Evolutionary conservation across 2,888 invertebrate genomes (phyloP).

Genomic region (Microplitis manilae): DNA sequence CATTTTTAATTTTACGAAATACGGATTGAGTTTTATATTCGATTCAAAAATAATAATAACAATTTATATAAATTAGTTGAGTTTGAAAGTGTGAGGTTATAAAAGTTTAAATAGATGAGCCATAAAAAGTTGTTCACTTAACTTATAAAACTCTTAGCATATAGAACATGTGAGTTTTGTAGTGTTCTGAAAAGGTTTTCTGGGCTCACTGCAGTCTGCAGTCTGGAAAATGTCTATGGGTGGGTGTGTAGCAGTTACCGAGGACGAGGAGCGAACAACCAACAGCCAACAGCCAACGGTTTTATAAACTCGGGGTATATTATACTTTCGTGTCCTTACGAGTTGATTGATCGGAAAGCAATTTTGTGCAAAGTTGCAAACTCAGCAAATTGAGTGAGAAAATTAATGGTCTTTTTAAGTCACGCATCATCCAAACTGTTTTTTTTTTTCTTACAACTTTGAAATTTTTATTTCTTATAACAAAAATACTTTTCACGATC

Average conservation of each 20-base stretch:
- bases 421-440: constrained; percentile 7
- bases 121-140: constrained; percentile 13
- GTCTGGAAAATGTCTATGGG: neutral
- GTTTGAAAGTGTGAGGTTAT: neutral
- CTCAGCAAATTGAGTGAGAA: constrained; percentile 29
- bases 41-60: no score
- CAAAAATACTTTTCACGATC: no score
- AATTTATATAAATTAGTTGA: no score
- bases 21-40: no score
- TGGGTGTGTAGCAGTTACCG: no score
- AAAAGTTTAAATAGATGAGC: neutral
- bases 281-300: neutral
- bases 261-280: no score
- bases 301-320: neutral
- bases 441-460: neutral
- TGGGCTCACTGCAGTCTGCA: neutral
- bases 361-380: constrained; percentile 31
- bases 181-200: neutral
- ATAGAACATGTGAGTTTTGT: neutral
- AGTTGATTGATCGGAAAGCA: constrained; percentile 33
- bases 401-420: constrained; percentile 23
- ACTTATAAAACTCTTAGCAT: constrained; percentile 6
- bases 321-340: neutral
- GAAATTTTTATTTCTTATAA: no score
- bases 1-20: no score